Conservation (phyloP, 2,888 invertebrate species). For the Acanthosoma haemorrhoidale region DNA sequence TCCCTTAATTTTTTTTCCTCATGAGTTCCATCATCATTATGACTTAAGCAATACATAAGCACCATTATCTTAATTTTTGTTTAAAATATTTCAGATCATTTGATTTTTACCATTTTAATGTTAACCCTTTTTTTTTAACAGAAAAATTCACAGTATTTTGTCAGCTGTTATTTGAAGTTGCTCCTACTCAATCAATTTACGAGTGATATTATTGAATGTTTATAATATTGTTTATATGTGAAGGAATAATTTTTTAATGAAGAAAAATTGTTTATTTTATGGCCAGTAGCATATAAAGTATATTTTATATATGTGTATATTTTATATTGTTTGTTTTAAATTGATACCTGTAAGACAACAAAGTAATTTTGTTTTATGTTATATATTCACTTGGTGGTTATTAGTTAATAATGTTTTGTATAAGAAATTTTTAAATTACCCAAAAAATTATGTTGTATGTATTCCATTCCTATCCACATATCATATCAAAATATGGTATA, state of each 20-base stretch:
- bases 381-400: neutral
- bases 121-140: slow-evolving; percentile 53
- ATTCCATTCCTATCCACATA: neutral
- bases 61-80: no score
- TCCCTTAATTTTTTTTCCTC: no score
- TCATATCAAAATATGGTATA: no score
- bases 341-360: neutral
- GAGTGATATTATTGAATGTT: slow-evolving; percentile 51
- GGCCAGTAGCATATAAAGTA: neutral
- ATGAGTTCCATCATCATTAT: no score
- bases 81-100: no score
- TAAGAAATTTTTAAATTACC: no score
- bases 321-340: slow-evolving; percentile 6
- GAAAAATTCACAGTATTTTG: slow-evolving; percentile 84
- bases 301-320: neutral
- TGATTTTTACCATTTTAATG: no score
- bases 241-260: slow-evolving; percentile 19
- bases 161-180: slow-evolving; percentile 84
- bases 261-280: slow-evolving; percentile 7
- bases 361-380: neutral
- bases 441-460: no score
- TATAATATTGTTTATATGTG: slow-evolving; percentile 1
- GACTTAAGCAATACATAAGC: no score
- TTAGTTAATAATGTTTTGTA: neutral
- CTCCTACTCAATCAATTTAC: slow-evolving; percentile 76